Evolutionary conservation across 2,113 vertebrate genomes (phyloP).

Genomic region (Isurus oxyrinchus): DNA sequence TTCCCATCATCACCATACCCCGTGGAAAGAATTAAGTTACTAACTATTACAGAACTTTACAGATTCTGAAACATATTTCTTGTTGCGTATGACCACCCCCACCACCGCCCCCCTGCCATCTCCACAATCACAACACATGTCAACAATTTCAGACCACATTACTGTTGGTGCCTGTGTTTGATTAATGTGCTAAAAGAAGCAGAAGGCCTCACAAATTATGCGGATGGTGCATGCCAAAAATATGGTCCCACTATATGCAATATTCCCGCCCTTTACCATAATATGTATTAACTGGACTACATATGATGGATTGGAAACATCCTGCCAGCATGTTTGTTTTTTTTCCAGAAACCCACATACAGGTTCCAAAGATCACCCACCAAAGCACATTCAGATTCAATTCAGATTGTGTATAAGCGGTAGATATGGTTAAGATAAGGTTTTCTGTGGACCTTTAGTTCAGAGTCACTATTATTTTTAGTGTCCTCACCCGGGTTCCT

Average conservation of each 20-base stretch:
- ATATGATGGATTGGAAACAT: background rate
- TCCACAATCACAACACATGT: background rate
- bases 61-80: background rate
- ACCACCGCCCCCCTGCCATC: background rate
- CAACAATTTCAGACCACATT: conserved; percentile 21
- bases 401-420: background rate
- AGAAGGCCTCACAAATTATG: conserved; percentile 19
- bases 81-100: background rate
- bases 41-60: background rate
- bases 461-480: background rate
- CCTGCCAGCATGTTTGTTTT: background rate
- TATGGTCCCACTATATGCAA: background rate
- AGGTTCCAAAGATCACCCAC: background rate
- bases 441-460: background rate
- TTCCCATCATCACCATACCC: background rate
- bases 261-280: conserved; percentile 20
- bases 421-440: background rate
- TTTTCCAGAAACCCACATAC: background rate
- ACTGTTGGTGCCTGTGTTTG: background rate
- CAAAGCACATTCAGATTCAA: background rate
- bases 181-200: conserved; percentile 19
- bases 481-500: background rate
- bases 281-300: background rate
- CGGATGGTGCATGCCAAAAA: background rate
- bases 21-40: background rate